Evolutionary conservation across 2,797 vertebrate genomes (phyloP).

Genomic region (Acrossocheilus fasciatus): DNA sequence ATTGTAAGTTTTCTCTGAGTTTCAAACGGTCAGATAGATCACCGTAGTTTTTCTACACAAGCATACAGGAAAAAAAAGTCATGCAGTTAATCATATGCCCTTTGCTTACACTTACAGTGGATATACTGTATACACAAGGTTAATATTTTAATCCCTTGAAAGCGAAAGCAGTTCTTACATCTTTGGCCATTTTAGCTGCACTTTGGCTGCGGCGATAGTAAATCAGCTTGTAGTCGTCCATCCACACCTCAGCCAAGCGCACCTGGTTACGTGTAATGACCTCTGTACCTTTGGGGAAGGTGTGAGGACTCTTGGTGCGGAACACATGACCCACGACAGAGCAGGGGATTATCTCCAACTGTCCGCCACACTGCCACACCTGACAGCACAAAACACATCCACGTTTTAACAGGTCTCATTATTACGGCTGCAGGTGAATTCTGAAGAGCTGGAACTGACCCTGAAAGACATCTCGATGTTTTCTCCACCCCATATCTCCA

Average conservation of each 20-base stretch:
- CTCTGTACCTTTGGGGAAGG: slow-evolving; percentile 92
- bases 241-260: slow-evolving; percentile 96
- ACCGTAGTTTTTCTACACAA: slow-evolving; percentile 84
- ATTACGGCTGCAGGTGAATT: background rate
- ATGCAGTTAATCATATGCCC: background rate
- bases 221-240: slow-evolving; percentile 91
- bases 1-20: slow-evolving; percentile 88
- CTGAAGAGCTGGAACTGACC: slow-evolving; percentile 77
- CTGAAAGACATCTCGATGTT: slow-evolving; percentile 98
- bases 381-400: slow-evolving; percentile 60
- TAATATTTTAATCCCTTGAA: background rate
- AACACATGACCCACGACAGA: slow-evolving; percentile 97
- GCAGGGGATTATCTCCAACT: slow-evolving; percentile 95
- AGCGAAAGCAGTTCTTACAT: slow-evolving; percentile 76
- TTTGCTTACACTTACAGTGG: background rate
- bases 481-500: slow-evolving; percentile 99
- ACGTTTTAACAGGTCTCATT: background rate
- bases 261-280: slow-evolving; percentile 95
- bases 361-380: slow-evolving; percentile 97
- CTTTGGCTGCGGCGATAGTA: slow-evolving; percentile 90
- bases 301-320: slow-evolving; percentile 95
- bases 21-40: slow-evolving; percentile 90
- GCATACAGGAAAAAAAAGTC: background rate
- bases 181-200: slow-evolving; percentile 84
- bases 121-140: background rate